Percentiles rank a stretch among this genome's conserved stretches.
phyloP scores from a whole-genome alignment of 2,888 invertebrate genomes.

The Fragum sueziense region DNA sequence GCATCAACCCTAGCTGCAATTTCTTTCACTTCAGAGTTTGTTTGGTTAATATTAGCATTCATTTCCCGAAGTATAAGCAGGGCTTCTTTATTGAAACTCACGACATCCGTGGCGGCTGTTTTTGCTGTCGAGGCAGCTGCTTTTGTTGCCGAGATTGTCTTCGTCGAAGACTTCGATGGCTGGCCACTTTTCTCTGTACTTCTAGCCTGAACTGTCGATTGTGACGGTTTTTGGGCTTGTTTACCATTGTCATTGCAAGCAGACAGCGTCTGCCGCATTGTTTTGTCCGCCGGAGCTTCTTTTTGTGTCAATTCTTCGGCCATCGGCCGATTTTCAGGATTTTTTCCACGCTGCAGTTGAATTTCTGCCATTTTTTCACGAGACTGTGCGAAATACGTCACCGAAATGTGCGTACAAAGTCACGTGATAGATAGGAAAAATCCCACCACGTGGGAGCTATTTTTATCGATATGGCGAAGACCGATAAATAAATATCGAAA shows the following conservation, averaged over 20 bases:
- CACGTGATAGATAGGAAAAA: background rate
- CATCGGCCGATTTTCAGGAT: background rate
- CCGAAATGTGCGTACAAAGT: background rate
- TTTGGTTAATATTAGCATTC: constrained; percentile 32
- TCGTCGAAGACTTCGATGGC: too few relatives aligned
- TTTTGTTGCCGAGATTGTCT: too few relatives aligned
- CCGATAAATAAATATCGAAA: too few relatives aligned
- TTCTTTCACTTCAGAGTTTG: constrained; percentile 32
- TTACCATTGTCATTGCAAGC: background rate
- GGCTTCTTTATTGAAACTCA: constrained; percentile 32
- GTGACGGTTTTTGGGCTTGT: background rate
- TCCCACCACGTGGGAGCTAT: too few relatives aligned
- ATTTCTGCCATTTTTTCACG: background rate
- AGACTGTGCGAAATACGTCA: too few relatives aligned
- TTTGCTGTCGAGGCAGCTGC: background rate
- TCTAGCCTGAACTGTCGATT: background rate
- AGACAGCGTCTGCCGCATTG: background rate
- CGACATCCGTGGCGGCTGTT: background rate
- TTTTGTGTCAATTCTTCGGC: background rate
- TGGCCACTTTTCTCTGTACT: too few relatives aligned
- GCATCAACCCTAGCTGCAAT: constrained; percentile 14
- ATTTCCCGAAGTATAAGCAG: constrained; percentile 38
- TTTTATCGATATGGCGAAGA: too few relatives aligned
- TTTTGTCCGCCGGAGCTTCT: background rate
- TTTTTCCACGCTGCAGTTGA: background rate